Evolutionary conservation across 2,113 vertebrate species (phyloP).

Genomic region (Percopsis transmontana): DNA sequence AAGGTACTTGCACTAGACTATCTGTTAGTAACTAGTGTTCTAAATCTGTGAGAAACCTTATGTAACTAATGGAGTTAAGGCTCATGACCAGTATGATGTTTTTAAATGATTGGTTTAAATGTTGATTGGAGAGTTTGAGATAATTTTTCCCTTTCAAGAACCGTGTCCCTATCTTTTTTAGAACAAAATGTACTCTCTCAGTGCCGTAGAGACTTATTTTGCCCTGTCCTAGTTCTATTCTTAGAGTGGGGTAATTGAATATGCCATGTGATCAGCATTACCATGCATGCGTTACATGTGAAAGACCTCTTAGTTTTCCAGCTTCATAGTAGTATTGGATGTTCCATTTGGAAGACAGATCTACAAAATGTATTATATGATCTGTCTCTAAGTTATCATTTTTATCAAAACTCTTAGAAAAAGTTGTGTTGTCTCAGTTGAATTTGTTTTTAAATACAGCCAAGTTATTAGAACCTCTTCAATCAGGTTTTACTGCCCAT

Average conservation of each 20-base stretch:
- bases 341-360: conserved; percentile 9
- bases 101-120: not conserved
- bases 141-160: not conserved
- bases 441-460: no score
- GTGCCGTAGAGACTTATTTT: conserved; percentile 17
- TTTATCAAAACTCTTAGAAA: no score
- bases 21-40: no score
- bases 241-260: conserved; percentile 71
- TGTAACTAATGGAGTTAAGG: not conserved
- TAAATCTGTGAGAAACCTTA: not conserved
- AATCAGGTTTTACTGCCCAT: no score
- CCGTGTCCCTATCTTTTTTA: conserved; percentile 16
- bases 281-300: conserved; percentile 33
- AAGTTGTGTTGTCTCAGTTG: no score
- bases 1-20: no score
- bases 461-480: no score
- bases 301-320: conserved; percentile 14
- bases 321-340: conserved; percentile 16
- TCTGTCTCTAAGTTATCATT: no score
- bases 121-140: not conserved
- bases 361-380: not conserved
- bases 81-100: not conserved
- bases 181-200: conserved; percentile 41
- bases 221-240: conserved; percentile 58
- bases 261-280: conserved; percentile 46